These are phyloP conservation scores for Nasonovia ribisnigri DNA, from an alignment of 2,888 invertebrate species.

Conservation along the genomic window DNA sequence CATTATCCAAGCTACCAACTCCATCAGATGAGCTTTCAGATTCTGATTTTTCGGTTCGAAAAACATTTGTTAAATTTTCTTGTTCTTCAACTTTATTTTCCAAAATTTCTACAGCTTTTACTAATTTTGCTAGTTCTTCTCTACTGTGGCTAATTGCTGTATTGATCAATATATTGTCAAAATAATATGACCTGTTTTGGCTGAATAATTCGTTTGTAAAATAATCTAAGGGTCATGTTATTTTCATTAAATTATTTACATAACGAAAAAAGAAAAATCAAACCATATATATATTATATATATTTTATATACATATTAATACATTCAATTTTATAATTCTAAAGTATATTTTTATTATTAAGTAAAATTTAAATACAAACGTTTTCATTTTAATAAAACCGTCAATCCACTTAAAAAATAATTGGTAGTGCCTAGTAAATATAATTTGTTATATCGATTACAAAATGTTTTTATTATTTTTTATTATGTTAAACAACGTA, in stretches of 20 bases:
- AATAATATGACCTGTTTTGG: conserved; percentile 41
- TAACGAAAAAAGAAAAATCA: conserved; percentile 13
- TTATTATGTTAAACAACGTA: conserved; percentile 38
- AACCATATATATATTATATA: not conserved
- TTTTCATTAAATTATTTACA: conserved; percentile 48
- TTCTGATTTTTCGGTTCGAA: not conserved
- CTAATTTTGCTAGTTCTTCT: conserved; percentile 69
- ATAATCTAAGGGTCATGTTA: conserved; percentile 61
- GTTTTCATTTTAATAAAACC: not conserved
- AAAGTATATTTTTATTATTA: not conserved
- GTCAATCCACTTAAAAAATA: not conserved
- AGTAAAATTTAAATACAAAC: not conserved
- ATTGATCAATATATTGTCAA: conserved; percentile 22
- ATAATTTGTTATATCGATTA: conserved; percentile 19
- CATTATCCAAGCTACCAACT: not conserved
- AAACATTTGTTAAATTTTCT: conserved; percentile 69
- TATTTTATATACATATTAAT: not conserved
- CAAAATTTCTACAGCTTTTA: conserved; percentile 71
- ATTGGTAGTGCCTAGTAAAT: not conserved
- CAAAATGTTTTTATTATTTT: not conserved
- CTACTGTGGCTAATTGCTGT: conserved; percentile 62
- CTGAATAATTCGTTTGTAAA: conserved; percentile 48
- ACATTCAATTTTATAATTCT: not conserved
- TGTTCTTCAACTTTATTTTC: conserved; percentile 71
- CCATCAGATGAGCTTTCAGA: conserved; percentile 6